phyloP scores from a whole-genome alignment of 2,888 invertebrate species.

The Chironomus tentans region DNA sequence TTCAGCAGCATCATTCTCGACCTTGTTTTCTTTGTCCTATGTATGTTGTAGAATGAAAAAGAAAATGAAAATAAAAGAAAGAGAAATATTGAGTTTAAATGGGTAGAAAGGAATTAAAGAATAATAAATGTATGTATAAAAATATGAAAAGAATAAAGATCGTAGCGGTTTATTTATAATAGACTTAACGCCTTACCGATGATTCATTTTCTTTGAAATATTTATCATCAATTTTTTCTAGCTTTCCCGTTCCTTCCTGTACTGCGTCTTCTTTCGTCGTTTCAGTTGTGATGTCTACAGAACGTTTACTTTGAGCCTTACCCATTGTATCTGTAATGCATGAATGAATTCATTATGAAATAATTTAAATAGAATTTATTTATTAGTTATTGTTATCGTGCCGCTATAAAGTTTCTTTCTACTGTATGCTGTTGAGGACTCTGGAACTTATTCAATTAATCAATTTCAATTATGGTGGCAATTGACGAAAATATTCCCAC shows the following conservation, averaged over 20 bases:
- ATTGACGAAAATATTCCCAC: neutral
- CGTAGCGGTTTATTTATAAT: slow-evolving; percentile 8
- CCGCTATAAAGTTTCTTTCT: neutral
- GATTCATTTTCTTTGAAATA: slow-evolving; percentile 56
- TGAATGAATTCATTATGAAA: neutral
- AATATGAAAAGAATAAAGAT: neutral
- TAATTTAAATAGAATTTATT: neutral
- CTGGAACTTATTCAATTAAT: slow-evolving; percentile 21
- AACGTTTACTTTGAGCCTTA: slow-evolving; percentile 79
- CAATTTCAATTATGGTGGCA: slow-evolving; percentile 22
- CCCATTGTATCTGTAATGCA: slow-evolving; percentile 51
- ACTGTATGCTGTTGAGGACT: neutral
- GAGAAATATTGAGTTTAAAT: slow-evolving; percentile 26
- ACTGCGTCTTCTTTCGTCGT: slow-evolving; percentile 45
- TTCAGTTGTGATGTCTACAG: slow-evolving; percentile 74
- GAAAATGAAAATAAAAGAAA: neutral
- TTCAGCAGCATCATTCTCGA: slow-evolving; percentile 49
- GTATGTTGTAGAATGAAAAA: slow-evolving; percentile 31
- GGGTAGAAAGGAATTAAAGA: neutral
- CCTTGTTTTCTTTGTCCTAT: slow-evolving; percentile 52
- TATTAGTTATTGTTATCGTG: neutral
- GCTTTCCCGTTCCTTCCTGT: slow-evolving; percentile 57
- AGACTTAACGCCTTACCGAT: slow-evolving; percentile 43
- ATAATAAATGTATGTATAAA: too few species aligned
- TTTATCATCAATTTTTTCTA: slow-evolving; percentile 67